Base-by-base conservation (phyloP, 2,888 invertebrate genomes). In the Bruchidius siliquastri region DNA sequence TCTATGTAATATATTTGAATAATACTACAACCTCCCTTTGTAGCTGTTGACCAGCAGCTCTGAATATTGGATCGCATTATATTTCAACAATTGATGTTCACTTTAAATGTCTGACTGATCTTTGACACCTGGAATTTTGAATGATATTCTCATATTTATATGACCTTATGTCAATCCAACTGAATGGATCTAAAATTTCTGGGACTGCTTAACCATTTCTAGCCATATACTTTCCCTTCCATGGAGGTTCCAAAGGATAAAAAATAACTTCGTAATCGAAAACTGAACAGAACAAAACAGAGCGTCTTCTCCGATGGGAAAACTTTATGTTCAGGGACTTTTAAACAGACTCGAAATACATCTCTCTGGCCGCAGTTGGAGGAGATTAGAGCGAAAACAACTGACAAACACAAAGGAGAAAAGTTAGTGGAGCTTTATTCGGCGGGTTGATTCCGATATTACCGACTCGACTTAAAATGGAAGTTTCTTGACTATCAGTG, bases 401-500 rank as follows among this genome's bases (percentile, higher is more conserved):
- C 77, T 77, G 77, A 79, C 77, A 79, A 77, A 79, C 75, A 77
- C 77, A 77, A 79, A 78, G 76, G 76, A 72, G 75, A 74, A 74
- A 74, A 75, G 75, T 73, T 72, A 72, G 77, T 77, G 72, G 72
- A 74, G 76, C 79, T 79, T 80, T 78, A 79, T 79, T 79, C 76
- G 77, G 74, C 73, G 77, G 76, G 77, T 78, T 78, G 77, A 80
- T 79, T 78, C 74, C 74, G 49, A 49, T 49, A 49, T 49, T 49
- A 49, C 49, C 18, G 49, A 49, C 49, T 49, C 49, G 49, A 49
- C 49, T 79, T 78, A 76, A 74, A 79, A 74, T 76, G 72, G 75
- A 72, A 72, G 73, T 76, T 73, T 74, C 67, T 13, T 3, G 49
- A 8, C 49, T 49, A 49, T 49, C 49, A 49, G 13, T 13, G 49